Evolutionary conservation across 2,113 vertebrate species (phyloP).

Genomic region (Synchiropus splendidus): DNA sequence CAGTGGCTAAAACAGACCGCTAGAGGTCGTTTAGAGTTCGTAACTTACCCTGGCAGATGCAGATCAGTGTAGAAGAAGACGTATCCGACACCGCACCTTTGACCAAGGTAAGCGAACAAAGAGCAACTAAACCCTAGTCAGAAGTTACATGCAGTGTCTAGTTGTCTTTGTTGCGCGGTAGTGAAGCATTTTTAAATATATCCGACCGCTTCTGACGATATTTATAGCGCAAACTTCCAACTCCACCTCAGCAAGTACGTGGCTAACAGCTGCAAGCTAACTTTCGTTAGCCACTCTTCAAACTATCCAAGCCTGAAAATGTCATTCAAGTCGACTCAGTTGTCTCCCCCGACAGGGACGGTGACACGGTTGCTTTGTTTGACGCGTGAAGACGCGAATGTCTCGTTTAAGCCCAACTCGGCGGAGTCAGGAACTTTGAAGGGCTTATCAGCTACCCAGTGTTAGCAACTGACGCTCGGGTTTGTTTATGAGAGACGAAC

Average conservation of each 20-base stretch:
- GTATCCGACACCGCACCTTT: constrained; percentile 39
- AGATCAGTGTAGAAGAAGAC: constrained; percentile 30
- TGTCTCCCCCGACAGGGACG: too few relatives aligned
- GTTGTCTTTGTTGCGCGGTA: too few relatives aligned
- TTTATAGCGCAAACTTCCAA: neutral
- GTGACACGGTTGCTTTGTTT: too few relatives aligned
- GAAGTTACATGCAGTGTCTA: too few relatives aligned
- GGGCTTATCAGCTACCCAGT: constrained; percentile 36
- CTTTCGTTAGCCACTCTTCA: constrained; percentile 36
- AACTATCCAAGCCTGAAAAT: neutral
- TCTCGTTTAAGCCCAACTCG: constrained; percentile 1
- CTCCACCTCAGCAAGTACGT: constrained; percentile 18
- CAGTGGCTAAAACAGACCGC: too few relatives aligned
- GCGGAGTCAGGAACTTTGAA: constrained; percentile 30
- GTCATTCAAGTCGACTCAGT: constrained; percentile 3
- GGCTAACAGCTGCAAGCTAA: constrained; percentile 47
- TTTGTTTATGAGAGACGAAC: neutral
- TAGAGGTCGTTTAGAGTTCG: too few relatives aligned
- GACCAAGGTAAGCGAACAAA: constrained; percentile 52
- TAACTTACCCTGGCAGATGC: too few relatives aligned
- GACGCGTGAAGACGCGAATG: too few relatives aligned
- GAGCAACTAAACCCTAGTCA: constrained; percentile 11
- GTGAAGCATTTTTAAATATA: neutral
- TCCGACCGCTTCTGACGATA: neutral
- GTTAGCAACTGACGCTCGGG: constrained; percentile 30